These are phyloP conservation scores for Lampris incognitus DNA, from an alignment of 2,113 vertebrate genomes.

Conservation along the genomic window DNA sequence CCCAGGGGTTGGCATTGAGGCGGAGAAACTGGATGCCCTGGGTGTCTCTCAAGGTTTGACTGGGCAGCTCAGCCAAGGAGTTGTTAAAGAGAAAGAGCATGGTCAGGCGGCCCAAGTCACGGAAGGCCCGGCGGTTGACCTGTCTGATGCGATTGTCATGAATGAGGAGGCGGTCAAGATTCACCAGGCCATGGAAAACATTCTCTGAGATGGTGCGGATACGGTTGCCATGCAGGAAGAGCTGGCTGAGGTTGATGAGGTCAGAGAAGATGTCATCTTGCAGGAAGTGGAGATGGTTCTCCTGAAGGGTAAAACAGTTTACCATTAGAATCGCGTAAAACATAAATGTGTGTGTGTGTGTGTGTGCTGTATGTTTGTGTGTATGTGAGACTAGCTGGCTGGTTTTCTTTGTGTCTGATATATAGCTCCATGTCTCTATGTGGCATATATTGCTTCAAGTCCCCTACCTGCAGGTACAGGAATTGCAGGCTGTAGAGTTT, in stretches of 20 bases:
- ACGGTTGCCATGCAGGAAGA: slow-evolving; percentile 95
- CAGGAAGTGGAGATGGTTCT: slow-evolving; percentile 94
- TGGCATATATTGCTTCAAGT: not conserved
- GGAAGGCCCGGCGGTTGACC: slow-evolving; percentile 91
- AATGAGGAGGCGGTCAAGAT: slow-evolving; percentile 94
- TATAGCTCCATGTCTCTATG: not conserved
- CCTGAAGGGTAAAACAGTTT: slow-evolving; percentile 68
- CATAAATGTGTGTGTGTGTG: slow-evolving; percentile 7
- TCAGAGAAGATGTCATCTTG: slow-evolving; percentile 96
- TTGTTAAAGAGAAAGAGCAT: slow-evolving; percentile 99
- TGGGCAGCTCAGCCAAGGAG: slow-evolving; percentile 90
- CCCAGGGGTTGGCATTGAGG: slow-evolving; percentile 96
- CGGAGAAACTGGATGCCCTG: slow-evolving; percentile 94
- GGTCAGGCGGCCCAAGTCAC: slow-evolving; percentile 90
- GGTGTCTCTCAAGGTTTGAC: slow-evolving; percentile 89
- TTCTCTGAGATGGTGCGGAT: slow-evolving; percentile 92
- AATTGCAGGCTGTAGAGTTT: slow-evolving; percentile 96
- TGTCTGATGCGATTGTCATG: slow-evolving; percentile 92
- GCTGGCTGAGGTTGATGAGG: slow-evolving; percentile 96
- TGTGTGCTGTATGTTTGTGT: slow-evolving; percentile 15
- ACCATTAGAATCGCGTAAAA: not conserved
- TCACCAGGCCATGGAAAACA: slow-evolving; percentile 91
- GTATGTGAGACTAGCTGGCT: not conserved
- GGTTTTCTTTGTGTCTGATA: not conserved
- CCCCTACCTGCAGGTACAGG: slow-evolving; percentile 90